Conservation (phyloP, 2,888 invertebrate species). For the Parnassius orleans region DNA sequence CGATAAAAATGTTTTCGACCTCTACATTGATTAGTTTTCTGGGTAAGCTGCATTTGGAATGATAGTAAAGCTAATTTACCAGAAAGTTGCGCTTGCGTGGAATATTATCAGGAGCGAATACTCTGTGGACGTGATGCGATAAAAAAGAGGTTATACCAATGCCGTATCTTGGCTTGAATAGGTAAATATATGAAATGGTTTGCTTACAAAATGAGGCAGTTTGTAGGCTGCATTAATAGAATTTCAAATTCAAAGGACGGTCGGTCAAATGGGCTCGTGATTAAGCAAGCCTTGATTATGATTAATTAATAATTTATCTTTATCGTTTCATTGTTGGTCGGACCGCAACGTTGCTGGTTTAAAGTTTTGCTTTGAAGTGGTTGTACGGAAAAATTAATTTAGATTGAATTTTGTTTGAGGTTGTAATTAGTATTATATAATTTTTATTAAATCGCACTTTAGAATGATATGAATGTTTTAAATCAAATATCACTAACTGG, state of each 20-base stretch:
- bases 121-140: slow-evolving; percentile 22
- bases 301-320: slow-evolving; percentile 39
- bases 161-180: slow-evolving; percentile 18
- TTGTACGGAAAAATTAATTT: slow-evolving; percentile 4
- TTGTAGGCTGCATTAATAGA: slow-evolving; percentile 10
- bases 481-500: too few species aligned
- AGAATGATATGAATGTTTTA: too few species aligned
- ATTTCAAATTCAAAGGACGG: slow-evolving; percentile 21
- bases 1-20: too few species aligned
- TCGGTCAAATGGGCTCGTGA: slow-evolving; percentile 44
- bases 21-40: too few species aligned
- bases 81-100: slow-evolving; percentile 7
- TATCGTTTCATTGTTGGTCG: slow-evolving; percentile 14
- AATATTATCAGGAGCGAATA: slow-evolving; percentile 8
- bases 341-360: neutral
- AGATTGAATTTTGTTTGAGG: neutral
- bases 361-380: slow-evolving; percentile 7
- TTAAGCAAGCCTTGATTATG: slow-evolving; percentile 44
- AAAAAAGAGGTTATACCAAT: slow-evolving; percentile 22
- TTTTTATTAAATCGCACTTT: too few species aligned
- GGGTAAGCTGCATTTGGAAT: slow-evolving; percentile 4
- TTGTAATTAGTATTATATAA: too few species aligned
- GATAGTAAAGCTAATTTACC: slow-evolving; percentile 16
- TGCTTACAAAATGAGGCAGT: slow-evolving; percentile 11
- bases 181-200: slow-evolving; percentile 21